Evolutionary conservation across 2,797 vertebrate species (phyloP), one percentile per base, ranked within the genome.

Genomic region (Lepilemur septentrionalis): DNA sequence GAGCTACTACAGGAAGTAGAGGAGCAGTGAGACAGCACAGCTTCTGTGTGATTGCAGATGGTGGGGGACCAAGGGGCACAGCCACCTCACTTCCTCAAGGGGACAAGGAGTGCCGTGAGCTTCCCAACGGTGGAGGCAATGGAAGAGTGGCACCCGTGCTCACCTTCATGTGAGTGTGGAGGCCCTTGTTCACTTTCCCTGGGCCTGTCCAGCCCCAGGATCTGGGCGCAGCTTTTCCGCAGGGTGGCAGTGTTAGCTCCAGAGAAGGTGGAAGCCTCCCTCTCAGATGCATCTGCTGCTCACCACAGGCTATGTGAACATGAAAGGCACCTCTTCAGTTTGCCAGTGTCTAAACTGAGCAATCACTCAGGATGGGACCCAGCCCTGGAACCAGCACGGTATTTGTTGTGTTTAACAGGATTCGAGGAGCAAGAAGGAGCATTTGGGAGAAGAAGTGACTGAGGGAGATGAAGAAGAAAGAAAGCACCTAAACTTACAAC

Each of bases 21-120:
- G 59, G 14, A 82, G 30, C 6, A 69, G 38, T 25, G 10, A 89
- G 65, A 35, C 50, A 55, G 13, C 4, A 41, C 2, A 52, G 4
- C 50, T 73, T 76, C 9, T 8, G 10, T 14, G 12, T 82, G 55
- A 41, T 13, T 41, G 15, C 14, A 8, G 28, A 25, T 28, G 61
- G 25, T n/a, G 4, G 1, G n/a, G 35, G 15, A 32, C 48, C 18
- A 1, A 32, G 9, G 17, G 6, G 1, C 0, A 1, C 5, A 63
- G n/a, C 28, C 30, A 65, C 8, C 46, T 95, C 38, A 15, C 13
- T 57, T 91, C 43, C 48, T 69, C 7, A 59, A 85, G n/a, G 9
- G 3, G 14, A 55, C 70, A 15, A 32, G 7, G 1, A 18, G 8
- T 28, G 1, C 5, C 61, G 30, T 50, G 65, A 55, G 15, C 32